These are phyloP conservation scores for Pomatostomus ruficeps DNA, from an alignment of 2,113 vertebrate genomes.

Conservation along the genomic window DNA sequence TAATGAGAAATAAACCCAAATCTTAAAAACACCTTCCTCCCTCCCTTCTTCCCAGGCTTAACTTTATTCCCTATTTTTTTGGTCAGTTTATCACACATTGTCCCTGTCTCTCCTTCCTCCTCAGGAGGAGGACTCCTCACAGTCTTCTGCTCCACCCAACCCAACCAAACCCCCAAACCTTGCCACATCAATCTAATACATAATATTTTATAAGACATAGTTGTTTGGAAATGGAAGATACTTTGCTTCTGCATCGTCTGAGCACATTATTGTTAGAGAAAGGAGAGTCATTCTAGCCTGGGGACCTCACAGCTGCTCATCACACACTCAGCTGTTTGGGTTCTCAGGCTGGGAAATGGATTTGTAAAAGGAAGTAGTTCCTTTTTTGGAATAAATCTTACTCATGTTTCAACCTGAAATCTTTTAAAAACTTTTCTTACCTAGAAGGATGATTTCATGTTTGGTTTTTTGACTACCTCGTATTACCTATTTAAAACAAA, in stretches of 20 bases:
- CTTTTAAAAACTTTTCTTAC: background rate
- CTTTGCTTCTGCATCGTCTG: background rate
- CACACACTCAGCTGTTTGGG: background rate
- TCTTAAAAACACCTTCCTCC: background rate
- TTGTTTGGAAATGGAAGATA: background rate
- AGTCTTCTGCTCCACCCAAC: background rate
- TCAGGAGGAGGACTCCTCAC: background rate
- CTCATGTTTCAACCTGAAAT: background rate
- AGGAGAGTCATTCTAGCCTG: background rate
- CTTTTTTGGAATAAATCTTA: background rate
- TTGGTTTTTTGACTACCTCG: background rate
- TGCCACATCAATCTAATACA: background rate
- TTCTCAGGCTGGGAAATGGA: background rate
- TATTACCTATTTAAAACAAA: background rate
- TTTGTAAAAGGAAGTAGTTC: background rate
- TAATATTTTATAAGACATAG: background rate
- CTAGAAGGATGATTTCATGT: background rate
- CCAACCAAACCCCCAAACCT: background rate
- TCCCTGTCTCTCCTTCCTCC: background rate
- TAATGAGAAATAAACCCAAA: background rate
- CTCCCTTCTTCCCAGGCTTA: background rate
- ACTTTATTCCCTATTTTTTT: background rate
- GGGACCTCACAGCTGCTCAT: background rate
- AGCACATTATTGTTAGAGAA: background rate
- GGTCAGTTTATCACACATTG: background rate